phyloP scores from a whole-genome alignment of 2,888 invertebrate species.

The Adelphocoris suturalis region DNA sequence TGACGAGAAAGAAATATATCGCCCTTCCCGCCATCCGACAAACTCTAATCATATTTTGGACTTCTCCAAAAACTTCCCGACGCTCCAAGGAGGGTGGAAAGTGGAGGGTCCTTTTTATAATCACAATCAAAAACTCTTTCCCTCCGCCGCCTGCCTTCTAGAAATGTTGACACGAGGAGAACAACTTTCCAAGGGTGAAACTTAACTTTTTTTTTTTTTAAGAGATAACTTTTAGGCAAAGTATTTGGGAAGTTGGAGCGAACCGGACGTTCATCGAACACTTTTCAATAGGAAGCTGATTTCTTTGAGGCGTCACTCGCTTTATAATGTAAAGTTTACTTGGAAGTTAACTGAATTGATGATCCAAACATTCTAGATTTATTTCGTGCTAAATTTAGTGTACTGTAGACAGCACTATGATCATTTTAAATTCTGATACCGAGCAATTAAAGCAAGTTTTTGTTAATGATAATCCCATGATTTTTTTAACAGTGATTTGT shows the following conservation, averaged over 20 bases:
- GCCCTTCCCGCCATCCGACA: conserved; percentile 46
- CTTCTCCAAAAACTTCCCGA: conserved; percentile 64
- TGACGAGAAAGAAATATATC: conserved; percentile 71
- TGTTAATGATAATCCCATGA: too few relatives aligned
- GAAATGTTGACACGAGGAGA: conserved; percentile 47
- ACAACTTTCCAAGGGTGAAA: neutral
- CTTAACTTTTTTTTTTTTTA: neutral
- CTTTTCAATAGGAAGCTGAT: conserved; percentile 7
- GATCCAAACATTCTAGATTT: neutral
- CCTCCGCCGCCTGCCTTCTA: neutral
- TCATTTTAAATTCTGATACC: too few relatives aligned
- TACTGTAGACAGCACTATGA: too few relatives aligned
- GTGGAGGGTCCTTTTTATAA: conserved; percentile 58
- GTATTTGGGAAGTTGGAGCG: neutral
- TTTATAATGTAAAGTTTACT: neutral
- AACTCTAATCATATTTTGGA: conserved; percentile 71
- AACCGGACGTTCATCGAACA: conserved; percentile 16
- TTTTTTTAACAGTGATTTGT: too few relatives aligned
- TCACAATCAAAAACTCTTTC: conserved; percentile 66
- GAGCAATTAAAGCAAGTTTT: too few relatives aligned
- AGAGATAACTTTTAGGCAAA: conserved; percentile 28
- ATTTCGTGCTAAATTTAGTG: too few relatives aligned
- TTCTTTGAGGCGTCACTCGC: conserved; percentile 11
- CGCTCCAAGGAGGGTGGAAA: neutral
- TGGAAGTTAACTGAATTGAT: neutral